Base-by-base conservation (phyloP, 2,888 invertebrate genomes). In the Drosophila suboccidentalis region DNA sequence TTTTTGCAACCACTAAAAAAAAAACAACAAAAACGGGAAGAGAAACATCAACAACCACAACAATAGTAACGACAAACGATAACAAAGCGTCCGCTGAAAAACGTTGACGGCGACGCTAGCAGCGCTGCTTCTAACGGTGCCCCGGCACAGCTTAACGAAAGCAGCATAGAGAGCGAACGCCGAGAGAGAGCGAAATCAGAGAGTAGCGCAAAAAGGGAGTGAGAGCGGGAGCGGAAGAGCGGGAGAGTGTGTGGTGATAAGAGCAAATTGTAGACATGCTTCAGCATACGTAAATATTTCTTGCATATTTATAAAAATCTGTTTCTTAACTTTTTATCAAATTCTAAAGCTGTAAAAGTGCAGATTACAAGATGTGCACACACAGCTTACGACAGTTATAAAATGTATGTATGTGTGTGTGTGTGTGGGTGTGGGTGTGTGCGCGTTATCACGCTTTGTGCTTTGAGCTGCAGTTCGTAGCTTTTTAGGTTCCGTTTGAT, bases 41-140 rank as follows among this genome's bases (percentile, higher is more conserved):
- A 32, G 32, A 19, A 19, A 34, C 43, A 55, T 26, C 38, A 60
- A 55, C 4, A 32, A 34, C 6, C 41, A 22, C 46, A 59, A 44
- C 29, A 60, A 51, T 8, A 73, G 39, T 39, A 59, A 61, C 32
- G 71, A 51, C 32, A 66, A 68, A 57, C 59, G 50, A 68, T 34
- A 75, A 47, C 53, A 74, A 68, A 62, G 54, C 59, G 47, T 69
- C 41, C 50, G 62, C 62, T 71, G 47, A 58, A 58, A 71, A 46
- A 17, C 51, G 60, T 43, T 32, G 49, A 51, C 73, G 8, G 61
- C 58, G 74, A 49, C 53, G 61, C 54, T 9, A 39, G 32, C 78
- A 15, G 62, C 59, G 75, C 67, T 73, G 74, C 58, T 47, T 68
- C 69, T 79, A 75, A 79, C 75, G 75, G 75, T 75, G 75, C 69